These are phyloP conservation scores for Hydraecia micacea DNA, from an alignment of 2,888 invertebrate species.

Conservation along the genomic window DNA sequence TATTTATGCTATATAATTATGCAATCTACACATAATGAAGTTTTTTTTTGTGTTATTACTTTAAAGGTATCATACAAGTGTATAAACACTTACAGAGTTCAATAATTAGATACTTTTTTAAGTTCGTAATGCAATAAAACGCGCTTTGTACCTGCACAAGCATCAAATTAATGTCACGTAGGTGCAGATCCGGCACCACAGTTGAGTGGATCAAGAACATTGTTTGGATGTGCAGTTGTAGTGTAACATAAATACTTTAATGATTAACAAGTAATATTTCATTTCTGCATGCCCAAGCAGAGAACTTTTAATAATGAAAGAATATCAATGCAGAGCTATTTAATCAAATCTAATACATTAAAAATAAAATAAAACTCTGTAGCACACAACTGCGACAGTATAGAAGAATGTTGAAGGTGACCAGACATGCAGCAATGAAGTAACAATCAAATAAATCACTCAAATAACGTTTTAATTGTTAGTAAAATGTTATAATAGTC, in stretches of 20 bases:
- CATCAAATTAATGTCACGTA: not conserved
- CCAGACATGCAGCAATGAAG: conserved; percentile 90
- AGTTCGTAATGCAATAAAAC: not conserved
- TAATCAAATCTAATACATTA: conserved; percentile 70
- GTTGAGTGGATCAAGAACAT: not conserved
- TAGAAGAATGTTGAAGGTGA: conserved; percentile 83
- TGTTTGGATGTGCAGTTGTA: not conserved
- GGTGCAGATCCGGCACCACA: not conserved
- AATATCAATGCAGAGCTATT: conserved; percentile 84
- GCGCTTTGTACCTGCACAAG: not conserved
- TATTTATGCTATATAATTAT: not conserved
- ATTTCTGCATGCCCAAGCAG: conserved; percentile 91
- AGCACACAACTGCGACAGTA: conserved; percentile 80
- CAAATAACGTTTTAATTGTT: conserved; percentile 41
- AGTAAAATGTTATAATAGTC: conserved; percentile 35
- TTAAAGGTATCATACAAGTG: too few species aligned
- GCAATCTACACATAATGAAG: not conserved
- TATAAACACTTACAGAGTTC: not conserved
- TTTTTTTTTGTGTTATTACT: not conserved
- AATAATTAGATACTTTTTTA: not conserved
- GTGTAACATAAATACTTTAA: not conserved
- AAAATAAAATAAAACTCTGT: conserved; percentile 77
- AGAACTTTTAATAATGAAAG: conserved; percentile 80
- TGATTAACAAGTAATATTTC: conserved; percentile 77
- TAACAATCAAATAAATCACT: conserved; percentile 64